Evolutionary conservation across 2,113 vertebrate species (phyloP).

Genomic region (Ancistrus triradiatus): DNA sequence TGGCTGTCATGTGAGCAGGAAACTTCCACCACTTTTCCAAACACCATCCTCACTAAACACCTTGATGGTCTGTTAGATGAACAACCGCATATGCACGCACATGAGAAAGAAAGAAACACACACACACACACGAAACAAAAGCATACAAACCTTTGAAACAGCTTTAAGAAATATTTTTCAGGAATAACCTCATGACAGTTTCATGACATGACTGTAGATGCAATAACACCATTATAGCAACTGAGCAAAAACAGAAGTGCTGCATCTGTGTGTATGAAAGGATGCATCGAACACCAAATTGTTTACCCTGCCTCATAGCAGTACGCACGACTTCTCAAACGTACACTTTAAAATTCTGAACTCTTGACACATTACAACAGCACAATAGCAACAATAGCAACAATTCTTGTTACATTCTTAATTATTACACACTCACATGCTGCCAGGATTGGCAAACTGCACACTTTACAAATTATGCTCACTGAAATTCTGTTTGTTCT

Average conservation of each 20-base stretch:
- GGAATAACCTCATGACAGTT: too few relatives aligned
- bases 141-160: conserved; percentile 2
- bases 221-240: too few relatives aligned
- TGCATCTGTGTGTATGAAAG: not conserved
- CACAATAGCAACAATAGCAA: too few relatives aligned
- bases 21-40: conserved; percentile 94
- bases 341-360: too few relatives aligned
- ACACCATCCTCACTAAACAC: conserved; percentile 95
- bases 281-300: too few relatives aligned
- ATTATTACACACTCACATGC: conserved; percentile 11
- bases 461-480: not conserved
- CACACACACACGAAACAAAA: too few relatives aligned
- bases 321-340: too few relatives aligned
- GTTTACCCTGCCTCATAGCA: too few relatives aligned
- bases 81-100: conserved; percentile 19
- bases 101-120: too few relatives aligned
- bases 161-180: not conserved
- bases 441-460: not conserved
- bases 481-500: not conserved
- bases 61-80: conserved; percentile 87
- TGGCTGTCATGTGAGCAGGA: conserved; percentile 89
- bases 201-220: too few relatives aligned
- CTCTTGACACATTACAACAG: too few relatives aligned
- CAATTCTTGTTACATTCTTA: too few relatives aligned
- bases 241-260: not conserved